Percentiles rank a stretch among this genome's conserved stretches.
Evolutionary conservation across 2,797 vertebrate genomes (phyloP).

Genomic region (Cygnus olor): DNA sequence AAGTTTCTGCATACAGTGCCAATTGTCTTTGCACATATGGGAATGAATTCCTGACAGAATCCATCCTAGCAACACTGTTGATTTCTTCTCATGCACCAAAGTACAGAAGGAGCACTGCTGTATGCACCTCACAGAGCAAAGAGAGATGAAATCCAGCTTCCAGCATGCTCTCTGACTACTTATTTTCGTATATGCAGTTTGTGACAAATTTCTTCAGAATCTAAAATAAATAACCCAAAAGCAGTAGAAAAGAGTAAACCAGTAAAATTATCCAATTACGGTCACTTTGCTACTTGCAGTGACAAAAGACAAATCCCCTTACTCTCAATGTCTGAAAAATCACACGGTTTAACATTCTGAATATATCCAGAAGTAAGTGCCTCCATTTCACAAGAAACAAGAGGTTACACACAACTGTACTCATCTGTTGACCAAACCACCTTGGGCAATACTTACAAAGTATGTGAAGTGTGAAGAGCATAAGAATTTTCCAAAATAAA

Average conservation of each 20-base stretch:
- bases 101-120: not conserved
- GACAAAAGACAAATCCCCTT: not conserved
- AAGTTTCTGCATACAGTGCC: not conserved
- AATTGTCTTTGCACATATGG: not conserved
- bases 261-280: not conserved
- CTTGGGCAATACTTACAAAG: not conserved
- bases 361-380: not conserved
- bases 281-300: not conserved
- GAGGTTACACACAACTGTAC: not conserved
- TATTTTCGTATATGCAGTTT: not conserved
- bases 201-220: not conserved
- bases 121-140: not conserved
- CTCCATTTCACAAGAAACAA: not conserved
- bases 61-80: not conserved
- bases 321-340: not conserved
- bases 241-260: not conserved
- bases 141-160: not conserved
- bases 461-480: not conserved
- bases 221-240: not conserved
- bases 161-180: not conserved
- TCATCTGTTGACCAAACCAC: not conserved
- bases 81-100: not conserved
- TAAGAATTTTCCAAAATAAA: not conserved
- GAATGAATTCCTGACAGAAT: not conserved
- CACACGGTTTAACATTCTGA: not conserved